Conservation (phyloP, 2,888 invertebrate species). For the Fabriciana adippe region DNA sequence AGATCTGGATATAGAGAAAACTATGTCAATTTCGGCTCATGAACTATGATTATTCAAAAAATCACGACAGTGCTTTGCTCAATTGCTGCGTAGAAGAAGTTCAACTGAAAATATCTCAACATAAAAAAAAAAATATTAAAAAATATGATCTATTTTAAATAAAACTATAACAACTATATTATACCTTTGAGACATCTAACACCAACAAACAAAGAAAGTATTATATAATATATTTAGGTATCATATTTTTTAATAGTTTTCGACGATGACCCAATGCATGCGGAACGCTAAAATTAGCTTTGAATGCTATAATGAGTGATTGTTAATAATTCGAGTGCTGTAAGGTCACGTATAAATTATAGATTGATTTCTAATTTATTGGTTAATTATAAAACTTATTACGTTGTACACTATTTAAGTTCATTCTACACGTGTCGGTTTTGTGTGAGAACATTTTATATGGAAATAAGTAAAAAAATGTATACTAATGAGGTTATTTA, state of each 20-base stretch:
- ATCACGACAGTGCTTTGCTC: too few species aligned
- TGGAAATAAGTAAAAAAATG: constrained; percentile 9
- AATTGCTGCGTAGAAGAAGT: too few species aligned
- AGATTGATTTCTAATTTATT: constrained; percentile 46
- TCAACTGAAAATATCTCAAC: not conserved
- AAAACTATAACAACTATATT: too few species aligned
- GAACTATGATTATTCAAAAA: too few species aligned
- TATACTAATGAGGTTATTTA: not conserved
- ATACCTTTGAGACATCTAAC: too few species aligned
- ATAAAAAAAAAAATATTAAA: not conserved
- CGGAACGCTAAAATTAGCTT: constrained; percentile 38
- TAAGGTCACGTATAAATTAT: constrained; percentile 46
- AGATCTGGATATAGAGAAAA: too few species aligned
- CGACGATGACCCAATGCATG: constrained; percentile 2
- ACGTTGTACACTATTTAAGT: constrained; percentile 19
- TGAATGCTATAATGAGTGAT: constrained; percentile 65
- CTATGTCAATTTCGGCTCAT: too few species aligned
- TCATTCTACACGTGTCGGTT: constrained; percentile 16
- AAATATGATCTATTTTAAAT: too few species aligned
- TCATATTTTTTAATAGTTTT: not conserved
- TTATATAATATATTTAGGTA: too few species aligned
- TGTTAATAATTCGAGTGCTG: constrained; percentile 59
- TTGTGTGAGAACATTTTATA: constrained; percentile 1
- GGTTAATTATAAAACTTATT: constrained; percentile 43
- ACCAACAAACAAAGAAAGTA: too few species aligned